phyloP scores from a whole-genome alignment of 2,113 vertebrate species.

The Lagopus muta region DNA sequence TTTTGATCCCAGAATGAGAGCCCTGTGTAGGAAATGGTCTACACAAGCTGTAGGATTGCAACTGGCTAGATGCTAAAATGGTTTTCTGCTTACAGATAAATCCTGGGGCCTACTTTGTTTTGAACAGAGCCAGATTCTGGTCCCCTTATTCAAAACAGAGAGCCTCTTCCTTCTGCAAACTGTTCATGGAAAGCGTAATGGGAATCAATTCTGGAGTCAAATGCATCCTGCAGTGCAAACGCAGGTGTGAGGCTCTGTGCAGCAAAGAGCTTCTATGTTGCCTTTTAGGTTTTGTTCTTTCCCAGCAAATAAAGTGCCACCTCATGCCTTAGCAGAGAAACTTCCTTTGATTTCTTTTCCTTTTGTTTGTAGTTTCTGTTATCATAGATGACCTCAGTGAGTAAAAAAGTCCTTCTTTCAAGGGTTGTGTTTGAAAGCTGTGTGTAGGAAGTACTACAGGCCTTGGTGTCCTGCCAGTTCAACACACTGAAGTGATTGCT shows the following conservation, averaged over 20 bases:
- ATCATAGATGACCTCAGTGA: background rate
- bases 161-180: background rate
- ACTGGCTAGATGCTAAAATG: background rate
- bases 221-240: background rate
- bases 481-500: constrained; percentile 2
- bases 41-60: background rate
- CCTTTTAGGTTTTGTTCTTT: background rate
- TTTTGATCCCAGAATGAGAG: background rate
- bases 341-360: background rate
- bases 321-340: background rate
- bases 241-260: background rate
- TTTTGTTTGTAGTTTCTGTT: constrained; percentile 7
- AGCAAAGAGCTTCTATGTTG: fast-evolving
- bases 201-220: background rate
- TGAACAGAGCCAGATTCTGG: background rate
- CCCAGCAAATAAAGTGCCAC: background rate
- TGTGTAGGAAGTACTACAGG: constrained; percentile 34
- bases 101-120: background rate
- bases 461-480: constrained; percentile 41
- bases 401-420: background rate
- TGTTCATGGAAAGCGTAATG: background rate
- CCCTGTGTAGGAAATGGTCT: background rate
- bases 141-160: background rate
- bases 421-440: constrained; percentile 3
- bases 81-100: background rate